Conservation (phyloP, 2,888 invertebrate species). For the Lasioglossum morio region DNA sequence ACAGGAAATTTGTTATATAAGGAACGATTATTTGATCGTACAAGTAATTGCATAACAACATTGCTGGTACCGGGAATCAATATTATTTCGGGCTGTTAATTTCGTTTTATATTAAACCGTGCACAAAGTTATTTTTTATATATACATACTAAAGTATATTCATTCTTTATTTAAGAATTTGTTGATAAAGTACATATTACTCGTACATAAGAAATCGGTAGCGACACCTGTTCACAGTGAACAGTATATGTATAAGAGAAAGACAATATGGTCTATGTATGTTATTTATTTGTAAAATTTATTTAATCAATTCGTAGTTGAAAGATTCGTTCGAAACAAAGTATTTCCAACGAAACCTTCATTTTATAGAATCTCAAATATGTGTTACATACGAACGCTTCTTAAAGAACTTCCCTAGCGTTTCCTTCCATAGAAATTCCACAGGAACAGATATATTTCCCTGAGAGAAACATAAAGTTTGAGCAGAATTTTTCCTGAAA, state of each 20-base stretch:
- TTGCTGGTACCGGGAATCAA: not conserved
- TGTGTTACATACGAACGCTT: not conserved
- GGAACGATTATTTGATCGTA: not conserved
- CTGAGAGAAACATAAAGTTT: not conserved
- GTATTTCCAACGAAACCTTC: not conserved
- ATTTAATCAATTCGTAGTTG: not conserved
- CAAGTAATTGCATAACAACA: not conserved
- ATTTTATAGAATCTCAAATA: not conserved
- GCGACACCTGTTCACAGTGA: too few relatives aligned
- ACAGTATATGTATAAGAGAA: too few relatives aligned
- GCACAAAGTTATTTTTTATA: not conserved
- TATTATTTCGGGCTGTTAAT: not conserved
- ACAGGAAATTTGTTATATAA: not conserved
- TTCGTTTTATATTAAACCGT: not conserved
- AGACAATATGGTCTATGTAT: too few relatives aligned
- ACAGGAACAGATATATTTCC: not conserved
- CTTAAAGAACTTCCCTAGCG: not conserved
- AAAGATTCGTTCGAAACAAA: not conserved
- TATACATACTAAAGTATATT: not conserved
- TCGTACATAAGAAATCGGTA: too few relatives aligned
- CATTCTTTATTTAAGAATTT: not conserved
- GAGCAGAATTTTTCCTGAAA: not conserved
- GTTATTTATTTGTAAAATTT: not conserved
- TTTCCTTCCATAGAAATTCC: not conserved
- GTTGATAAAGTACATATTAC: too few relatives aligned